phyloP scores from a whole-genome alignment of 1,140 invertebrate genomes.

The Dendroctonus valens region DNA sequence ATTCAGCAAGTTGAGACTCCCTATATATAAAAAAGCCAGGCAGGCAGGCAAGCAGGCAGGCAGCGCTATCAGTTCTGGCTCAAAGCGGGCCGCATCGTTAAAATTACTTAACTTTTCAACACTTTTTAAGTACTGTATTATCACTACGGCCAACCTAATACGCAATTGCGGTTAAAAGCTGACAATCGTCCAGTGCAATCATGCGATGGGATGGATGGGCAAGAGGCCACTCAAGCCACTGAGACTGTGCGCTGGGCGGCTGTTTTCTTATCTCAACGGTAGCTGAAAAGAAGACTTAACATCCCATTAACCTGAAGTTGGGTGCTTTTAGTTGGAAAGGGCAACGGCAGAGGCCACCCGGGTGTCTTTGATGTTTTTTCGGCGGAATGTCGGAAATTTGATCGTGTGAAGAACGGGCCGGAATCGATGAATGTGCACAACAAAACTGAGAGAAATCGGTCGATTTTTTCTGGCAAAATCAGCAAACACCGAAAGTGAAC shows the following conservation, averaged over 20 bases:
- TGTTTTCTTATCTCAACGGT: conserved; percentile 41
- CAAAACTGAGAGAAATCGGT: too few relatives aligned
- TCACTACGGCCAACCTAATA: conserved; percentile 38
- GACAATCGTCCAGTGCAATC: conserved; percentile 13
- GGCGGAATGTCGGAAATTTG: conserved; percentile 20
- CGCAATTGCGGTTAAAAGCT: conserved; percentile 41
- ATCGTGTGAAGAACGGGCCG: neutral
- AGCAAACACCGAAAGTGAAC: conserved; percentile 4
- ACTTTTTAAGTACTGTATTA: conserved; percentile 45
- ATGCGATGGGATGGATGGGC: neutral
- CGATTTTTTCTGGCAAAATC: too few relatives aligned
- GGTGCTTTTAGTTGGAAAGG: conserved; percentile 37
- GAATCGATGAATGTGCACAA: too few relatives aligned
- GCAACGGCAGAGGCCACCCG: conserved; percentile 41
- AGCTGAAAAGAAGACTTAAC: conserved; percentile 39
- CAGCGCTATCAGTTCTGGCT: conserved; percentile 18
- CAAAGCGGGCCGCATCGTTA: conserved; percentile 29
- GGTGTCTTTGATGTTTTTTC: conserved; percentile 30
- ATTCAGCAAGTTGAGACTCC: conserved; percentile 9
- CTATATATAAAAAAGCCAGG: conserved; percentile 7
- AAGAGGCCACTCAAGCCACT: neutral
- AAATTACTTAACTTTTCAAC: conserved; percentile 45
- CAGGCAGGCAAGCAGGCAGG: neutral
- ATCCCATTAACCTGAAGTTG: conserved; percentile 41
- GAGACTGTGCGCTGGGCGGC: conserved; percentile 19